Base-by-base conservation (phyloP, 2,888 invertebrate genomes). In the Disparrhopalites patrizii region DNA sequence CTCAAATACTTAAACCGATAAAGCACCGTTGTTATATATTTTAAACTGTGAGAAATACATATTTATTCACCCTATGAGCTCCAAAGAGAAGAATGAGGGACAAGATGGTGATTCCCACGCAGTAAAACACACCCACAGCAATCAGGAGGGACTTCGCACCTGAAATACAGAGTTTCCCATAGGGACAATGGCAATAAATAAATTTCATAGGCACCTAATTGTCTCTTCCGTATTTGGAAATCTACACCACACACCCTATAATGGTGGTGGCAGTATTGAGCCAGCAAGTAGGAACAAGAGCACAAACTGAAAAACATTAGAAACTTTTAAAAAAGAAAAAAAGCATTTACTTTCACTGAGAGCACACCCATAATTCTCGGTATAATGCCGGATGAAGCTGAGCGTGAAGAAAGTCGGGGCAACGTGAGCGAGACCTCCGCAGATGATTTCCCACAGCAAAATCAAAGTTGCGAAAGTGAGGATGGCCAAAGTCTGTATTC, bases 61-160 rank as follows among this genome's bases (percentile, higher is more conserved):
- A 7, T 30, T 8, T 31, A n/a, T 27, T 52, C 27, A 63, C 63
- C 36, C 54, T 7, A 27, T 43, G 52, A 27, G 63, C 55, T 15
- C 55, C 63, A 27, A 43, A 8, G 18, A 63, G 55, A 7, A 63
- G 23, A 43, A 63, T 55, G 54, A 63, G 30, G 15, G 54, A 54
- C 1, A 63, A 30, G 23, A 63, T 40, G 8, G 55, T n/a, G 5
- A 28, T 63, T 1, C 63, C 63, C 1, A 63, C 5, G n/a, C 20
- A 54, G 40, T 63, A 63, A 20, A 55, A 63, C 7, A 63, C n/a
- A 5, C 36, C 52, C 10, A 63, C 23, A 27, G 18, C 30, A 23
- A 51, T 50, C 3, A 62, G 36, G 10, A 62, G 36, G 23, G 3
- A 15, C 20, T 30, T 55, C 20, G 31, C 5, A 30, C 31, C 55